phyloP scores from a whole-genome alignment of 2,797 vertebrate genomes.

The Malacoctenus gilli region DNA sequence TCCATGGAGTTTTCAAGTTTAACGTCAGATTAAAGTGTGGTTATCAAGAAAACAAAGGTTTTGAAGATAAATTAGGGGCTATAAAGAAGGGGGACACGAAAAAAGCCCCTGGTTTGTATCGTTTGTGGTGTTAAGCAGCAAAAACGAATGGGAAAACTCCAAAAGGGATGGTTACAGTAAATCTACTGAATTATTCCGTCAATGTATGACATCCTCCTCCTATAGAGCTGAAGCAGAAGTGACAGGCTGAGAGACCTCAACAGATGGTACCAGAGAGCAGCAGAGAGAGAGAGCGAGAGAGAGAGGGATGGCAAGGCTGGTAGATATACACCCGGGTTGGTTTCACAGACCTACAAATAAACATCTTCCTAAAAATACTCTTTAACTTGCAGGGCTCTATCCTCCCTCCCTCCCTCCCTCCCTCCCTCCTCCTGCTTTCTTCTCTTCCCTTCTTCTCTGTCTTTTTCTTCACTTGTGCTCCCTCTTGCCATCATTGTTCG shows the following conservation, averaged over 20 bases:
- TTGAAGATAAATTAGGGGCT: no score
- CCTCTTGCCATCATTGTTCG: not conserved
- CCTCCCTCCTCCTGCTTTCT: conserved; percentile 6
- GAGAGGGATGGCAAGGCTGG: conserved; percentile 61
- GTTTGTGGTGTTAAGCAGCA: no score
- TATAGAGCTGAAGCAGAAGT: conserved; percentile 36
- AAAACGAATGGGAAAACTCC: no score
- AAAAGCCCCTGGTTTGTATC: no score
- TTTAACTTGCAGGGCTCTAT: conserved; percentile 53
- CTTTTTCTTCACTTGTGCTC: conserved; percentile 3
- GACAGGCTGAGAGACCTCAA: conserved; percentile 80
- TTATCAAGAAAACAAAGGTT: no score
- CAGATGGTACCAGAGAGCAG: conserved; percentile 69
- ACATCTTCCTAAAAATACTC: conserved; percentile 83
- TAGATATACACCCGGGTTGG: conserved; percentile 77
- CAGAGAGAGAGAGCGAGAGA: conserved; percentile 51
- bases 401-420: conserved; percentile 17
- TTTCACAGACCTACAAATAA: conserved; percentile 84
- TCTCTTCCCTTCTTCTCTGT: conserved; percentile 9
- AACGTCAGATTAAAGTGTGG: no score
- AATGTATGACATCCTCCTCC: conserved; percentile 28
- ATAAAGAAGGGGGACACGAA: no score
- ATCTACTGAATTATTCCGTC: conserved; percentile 39
- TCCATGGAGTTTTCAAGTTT: no score
- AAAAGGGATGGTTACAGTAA: conserved; percentile 11